Conservation (phyloP, 2,113 vertebrate species). For the Cololabis saira region DNA sequence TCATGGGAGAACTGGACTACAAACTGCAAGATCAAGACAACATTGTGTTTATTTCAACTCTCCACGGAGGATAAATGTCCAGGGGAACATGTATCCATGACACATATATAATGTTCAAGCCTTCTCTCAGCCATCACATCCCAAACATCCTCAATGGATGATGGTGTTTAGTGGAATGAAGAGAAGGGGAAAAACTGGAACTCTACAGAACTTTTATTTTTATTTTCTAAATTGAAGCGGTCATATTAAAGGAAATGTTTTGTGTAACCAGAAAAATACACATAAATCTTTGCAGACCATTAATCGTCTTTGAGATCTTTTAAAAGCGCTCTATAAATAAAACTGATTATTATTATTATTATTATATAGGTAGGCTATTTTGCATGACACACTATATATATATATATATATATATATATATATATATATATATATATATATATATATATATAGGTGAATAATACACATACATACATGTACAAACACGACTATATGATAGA, state of each 20-base stretch:
- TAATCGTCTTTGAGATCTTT: too few relatives aligned
- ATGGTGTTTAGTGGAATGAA: slow-evolving; percentile 34
- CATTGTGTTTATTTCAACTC: slow-evolving; percentile 95
- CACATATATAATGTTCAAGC: neutral
- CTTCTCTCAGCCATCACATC: slow-evolving; percentile 25
- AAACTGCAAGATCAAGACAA: slow-evolving; percentile 93
- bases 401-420: too few relatives aligned
- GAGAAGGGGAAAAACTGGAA: neutral
- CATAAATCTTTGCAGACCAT: neutral
- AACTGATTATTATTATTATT: too few relatives aligned
- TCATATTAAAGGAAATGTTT: neutral
- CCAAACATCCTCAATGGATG: slow-evolving; percentile 52
- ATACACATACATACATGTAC: too few relatives aligned
- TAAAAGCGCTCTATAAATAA: too few relatives aligned
- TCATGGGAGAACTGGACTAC: slow-evolving; percentile 97
- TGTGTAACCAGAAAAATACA: neutral
- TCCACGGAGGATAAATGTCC: slow-evolving; percentile 89
- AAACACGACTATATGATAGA: too few relatives aligned
- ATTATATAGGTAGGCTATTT: too few relatives aligned
- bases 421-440: too few relatives aligned
- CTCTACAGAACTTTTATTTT: too few relatives aligned
- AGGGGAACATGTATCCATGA: neutral
- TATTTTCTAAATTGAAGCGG: too few relatives aligned
- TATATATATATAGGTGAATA: too few relatives aligned
- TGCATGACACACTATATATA: too few relatives aligned